Evolutionary conservation across 2,113 vertebrate genomes (phyloP), one percentile per base, ranked within the genome.

Genomic region (Siniperca knerii): DNA sequence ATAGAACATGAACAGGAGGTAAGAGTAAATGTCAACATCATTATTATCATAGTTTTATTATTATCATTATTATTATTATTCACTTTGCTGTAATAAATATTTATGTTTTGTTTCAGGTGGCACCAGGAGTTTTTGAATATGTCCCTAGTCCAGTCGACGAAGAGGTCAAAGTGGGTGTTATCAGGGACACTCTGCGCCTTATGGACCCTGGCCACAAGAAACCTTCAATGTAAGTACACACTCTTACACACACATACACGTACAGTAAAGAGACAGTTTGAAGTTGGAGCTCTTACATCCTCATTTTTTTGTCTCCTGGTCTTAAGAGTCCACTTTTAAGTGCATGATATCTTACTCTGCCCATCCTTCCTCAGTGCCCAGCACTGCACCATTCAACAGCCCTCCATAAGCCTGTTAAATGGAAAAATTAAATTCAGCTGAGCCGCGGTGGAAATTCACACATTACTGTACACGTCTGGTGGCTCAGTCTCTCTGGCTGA

Each of bases 1-100:
- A 99, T 99, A 66, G 98, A 99, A 81, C 97, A 99, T 0, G 98
- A 99, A 80, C 96, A 97, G 65, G 97, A 99, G 95, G 98, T 98
- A 90, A 96, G 95, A 74, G 4, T 16, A 5, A n/a, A 52, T 16
- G 12, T 35, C 42, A 13, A 1, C 40, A 29, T 42, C 54, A 42
- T 1, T 11, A 12, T 52, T 11, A 23, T 52, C 12, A 9, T 11
- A 0, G 6, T 7, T 44, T 44, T 10, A 18, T 40, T 70, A 1
- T 21, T 23, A 13, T 55, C 18, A 1, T 57, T 48, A 15, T 61
- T 21, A 15, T 61, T 21, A 25, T 25, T 25, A 4, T 74, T 44
- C 15, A 67, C 2, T 37, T n/a, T 54, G 40, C 33, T 12, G 1
- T 54, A 25, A 29, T 71, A 4, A 29, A 21, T 54, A 16, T 44